Evolutionary conservation across 2,113 vertebrate genomes (phyloP).

Genomic region (Semnopithecus entellus): DNA sequence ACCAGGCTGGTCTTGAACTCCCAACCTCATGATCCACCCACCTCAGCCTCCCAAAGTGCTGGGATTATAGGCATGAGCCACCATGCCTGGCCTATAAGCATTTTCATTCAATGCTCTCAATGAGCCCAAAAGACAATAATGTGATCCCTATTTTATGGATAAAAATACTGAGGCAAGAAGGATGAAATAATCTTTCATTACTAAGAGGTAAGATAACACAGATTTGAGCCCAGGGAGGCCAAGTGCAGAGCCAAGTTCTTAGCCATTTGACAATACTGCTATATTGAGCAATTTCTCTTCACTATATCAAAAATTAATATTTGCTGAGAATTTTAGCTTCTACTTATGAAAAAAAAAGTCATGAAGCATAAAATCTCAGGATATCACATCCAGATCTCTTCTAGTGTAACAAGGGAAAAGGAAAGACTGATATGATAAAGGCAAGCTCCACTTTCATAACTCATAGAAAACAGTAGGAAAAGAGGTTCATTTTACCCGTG

Average conservation of each 20-base stretch:
- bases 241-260: background rate
- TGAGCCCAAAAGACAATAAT: background rate
- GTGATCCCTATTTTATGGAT: background rate
- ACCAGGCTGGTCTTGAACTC: too few relatives aligned
- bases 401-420: background rate
- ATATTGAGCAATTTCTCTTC: background rate
- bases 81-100: background rate
- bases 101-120: background rate
- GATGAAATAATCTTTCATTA: background rate
- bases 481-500: background rate
- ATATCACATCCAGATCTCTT: background rate
- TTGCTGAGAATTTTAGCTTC: background rate
- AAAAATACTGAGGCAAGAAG: background rate
- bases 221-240: background rate
- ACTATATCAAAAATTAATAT: background rate
- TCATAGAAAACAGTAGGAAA: background rate
- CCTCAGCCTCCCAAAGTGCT: too few relatives aligned
- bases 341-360: background rate
- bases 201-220: background rate
- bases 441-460: background rate
- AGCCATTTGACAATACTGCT: background rate
- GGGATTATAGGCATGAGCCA: too few relatives aligned
- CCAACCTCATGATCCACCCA: too few relatives aligned
- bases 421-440: background rate
- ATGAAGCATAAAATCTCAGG: background rate